Conservation (phyloP, 2,113 vertebrate species). For the Brachyistius frenatus region DNA sequence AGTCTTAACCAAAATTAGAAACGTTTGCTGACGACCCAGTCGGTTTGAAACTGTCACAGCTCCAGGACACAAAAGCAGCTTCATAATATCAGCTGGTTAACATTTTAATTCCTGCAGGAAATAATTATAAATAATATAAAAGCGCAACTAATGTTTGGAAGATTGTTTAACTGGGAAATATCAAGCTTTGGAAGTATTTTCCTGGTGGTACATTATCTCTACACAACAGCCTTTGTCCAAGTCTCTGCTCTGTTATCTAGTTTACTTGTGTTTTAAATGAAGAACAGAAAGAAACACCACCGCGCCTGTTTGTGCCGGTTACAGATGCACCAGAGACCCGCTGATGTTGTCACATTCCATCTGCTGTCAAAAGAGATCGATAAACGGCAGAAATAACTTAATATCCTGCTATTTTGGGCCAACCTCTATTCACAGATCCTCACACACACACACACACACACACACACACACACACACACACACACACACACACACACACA, state of each 20-base stretch:
- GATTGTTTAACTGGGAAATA: too few relatives aligned
- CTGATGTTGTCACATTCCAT: conserved; percentile 21
- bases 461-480: too few relatives aligned
- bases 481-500: too few relatives aligned
- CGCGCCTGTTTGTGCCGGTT: not conserved
- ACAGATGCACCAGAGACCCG: conserved; percentile 9
- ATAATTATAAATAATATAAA: not conserved
- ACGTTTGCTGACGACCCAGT: not conserved
- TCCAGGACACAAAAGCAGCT: not conserved
- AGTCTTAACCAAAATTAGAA: not conserved
- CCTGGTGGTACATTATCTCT: too few relatives aligned
- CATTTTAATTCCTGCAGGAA: not conserved
- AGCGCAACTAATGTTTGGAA: too few relatives aligned
- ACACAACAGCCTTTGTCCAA: too few relatives aligned
- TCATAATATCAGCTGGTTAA: too few relatives aligned
- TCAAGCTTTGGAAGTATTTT: too few relatives aligned
- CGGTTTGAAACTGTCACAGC: not conserved
- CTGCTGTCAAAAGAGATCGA: not conserved
- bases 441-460: conserved; percentile 4
- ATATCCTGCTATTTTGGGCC: conserved; percentile 4
- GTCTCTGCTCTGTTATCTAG: too few relatives aligned
- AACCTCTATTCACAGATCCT: not conserved
- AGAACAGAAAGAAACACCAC: not conserved
- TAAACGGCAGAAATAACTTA: conserved; percentile 16
- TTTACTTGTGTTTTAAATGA: too few relatives aligned